Conservation (phyloP, 2,113 vertebrate species). For the Aphyosemion australe region DNA sequence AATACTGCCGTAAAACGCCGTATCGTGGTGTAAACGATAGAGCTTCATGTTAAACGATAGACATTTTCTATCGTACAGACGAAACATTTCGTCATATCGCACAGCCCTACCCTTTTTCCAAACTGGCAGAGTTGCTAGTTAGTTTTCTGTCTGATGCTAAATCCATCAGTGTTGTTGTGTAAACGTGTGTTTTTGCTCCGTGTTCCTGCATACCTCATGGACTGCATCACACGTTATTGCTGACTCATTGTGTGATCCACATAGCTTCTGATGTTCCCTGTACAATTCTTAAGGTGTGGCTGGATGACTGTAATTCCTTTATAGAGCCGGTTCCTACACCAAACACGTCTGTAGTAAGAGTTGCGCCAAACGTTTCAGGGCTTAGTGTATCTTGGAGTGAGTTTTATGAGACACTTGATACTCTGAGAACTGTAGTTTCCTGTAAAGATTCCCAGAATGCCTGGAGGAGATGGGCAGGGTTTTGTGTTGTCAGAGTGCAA, state of each 20-base stretch:
- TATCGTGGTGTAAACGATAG: no score
- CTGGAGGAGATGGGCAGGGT: neutral
- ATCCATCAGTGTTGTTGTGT: no score
- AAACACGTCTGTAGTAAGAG: neutral
- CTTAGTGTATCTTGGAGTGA: neutral
- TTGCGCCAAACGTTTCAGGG: neutral
- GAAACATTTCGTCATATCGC: no score
- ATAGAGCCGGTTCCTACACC: neutral
- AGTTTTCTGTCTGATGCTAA: neutral
- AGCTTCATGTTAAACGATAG: no score
- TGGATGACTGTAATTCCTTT: neutral
- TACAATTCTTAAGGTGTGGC: slow-evolving; percentile 20
- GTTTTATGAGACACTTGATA: neutral
- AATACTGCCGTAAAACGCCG: no score
- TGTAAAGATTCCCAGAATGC: slow-evolving; percentile 1
- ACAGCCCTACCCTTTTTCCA: no score
- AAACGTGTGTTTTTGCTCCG: no score
- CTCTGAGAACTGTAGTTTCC: neutral
- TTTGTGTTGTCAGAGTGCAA: no score
- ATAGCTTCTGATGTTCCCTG: neutral
- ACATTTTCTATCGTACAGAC: no score
- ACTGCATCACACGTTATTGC: neutral
- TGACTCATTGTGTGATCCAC: slow-evolving; percentile 2
- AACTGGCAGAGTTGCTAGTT: neutral
- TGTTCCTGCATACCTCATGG: no score